Base-by-base conservation (phyloP, 2,888 invertebrate species). In the Drosophila nr. medialis region DNA sequence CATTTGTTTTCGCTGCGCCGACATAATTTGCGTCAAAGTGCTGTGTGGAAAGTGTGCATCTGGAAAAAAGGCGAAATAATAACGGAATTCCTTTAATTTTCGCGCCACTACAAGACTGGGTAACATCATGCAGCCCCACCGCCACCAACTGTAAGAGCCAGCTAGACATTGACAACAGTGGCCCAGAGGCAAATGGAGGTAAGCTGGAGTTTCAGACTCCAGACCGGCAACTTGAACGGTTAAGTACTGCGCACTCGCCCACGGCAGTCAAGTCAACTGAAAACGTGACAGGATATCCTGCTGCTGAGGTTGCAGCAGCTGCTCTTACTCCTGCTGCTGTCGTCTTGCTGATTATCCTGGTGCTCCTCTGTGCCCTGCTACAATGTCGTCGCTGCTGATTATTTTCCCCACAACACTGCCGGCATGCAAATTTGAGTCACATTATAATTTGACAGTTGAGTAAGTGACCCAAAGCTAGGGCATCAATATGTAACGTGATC, bases 41-140 rank as follows among this genome's bases (percentile, higher is more conserved):
- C 83, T 83, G 66, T 75, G 30, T 13, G 38, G 69, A 81, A 77
- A 77, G 71, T 73, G 73, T 79, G 83, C 67, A 73, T 63, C 53
- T 59, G 34, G 42, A 75, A 85, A 83, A 88, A 83, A 77, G 80
- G 74, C 81, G 55, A 86, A 83, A 86, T 86, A 86, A 86, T 86
- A 86, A 88, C 88, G 85, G 85, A 86, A 88, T 86, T 88, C 85
- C 85, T 86, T 88, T 86, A 86, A 86, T 86, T 86, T 86, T 86
- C 80, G 80, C 89, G 64, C 72, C 77, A 83, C 83, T 64, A 80
- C 67, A 80, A 40, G 77, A 69, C 70, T 21, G 50, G 48, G 58
- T 54, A 50, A 53, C 24, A 36, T 10, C 24, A 24, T 54, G 24
- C 24, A 18, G 32, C 15, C 15, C 34, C 58, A 29, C 29, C 49